These are phyloP conservation scores for Plemyria rubiginata DNA, from an alignment of 2,888 invertebrate genomes.

Conservation along the genomic window DNA sequence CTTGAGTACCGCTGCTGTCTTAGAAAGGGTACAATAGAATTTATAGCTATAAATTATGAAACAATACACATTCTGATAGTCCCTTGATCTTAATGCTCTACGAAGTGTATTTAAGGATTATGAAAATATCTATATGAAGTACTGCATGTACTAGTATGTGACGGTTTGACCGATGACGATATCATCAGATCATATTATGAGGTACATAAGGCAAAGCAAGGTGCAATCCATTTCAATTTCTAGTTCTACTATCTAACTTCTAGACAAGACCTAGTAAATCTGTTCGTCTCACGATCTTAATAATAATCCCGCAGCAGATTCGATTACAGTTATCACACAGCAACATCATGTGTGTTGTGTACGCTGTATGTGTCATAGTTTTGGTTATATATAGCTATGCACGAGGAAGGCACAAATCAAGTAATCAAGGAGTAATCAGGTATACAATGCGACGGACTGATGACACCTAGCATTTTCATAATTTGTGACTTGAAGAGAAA, in stretches of 20 bases:
- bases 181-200: no score
- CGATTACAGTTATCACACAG: constrained; percentile 31
- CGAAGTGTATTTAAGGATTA: constrained; percentile 4
- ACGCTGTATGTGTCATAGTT: constrained; percentile 10
- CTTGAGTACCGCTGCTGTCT: constrained; percentile 31
- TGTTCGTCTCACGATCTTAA: constrained; percentile 18
- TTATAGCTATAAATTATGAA: constrained; percentile 30
- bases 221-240: neutral
- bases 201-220: neutral
- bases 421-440: constrained; percentile 45
- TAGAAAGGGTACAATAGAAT: constrained; percentile 32
- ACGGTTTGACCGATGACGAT: neutral
- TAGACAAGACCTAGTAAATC: constrained; percentile 20
- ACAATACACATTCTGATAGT: constrained; percentile 18
- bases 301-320: constrained; percentile 23
- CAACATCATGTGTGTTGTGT: constrained; percentile 10
- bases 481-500: neutral
- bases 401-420: constrained; percentile 35
- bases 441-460: no score
- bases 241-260: constrained; percentile 1
- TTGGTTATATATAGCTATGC: no score
- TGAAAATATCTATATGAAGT: neutral
- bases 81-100: constrained; percentile 17
- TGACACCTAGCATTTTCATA: constrained; percentile 1
- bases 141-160: neutral